phyloP scores from a whole-genome alignment of 2,113 vertebrate genomes.

The Pachycephala philippinensis region DNA sequence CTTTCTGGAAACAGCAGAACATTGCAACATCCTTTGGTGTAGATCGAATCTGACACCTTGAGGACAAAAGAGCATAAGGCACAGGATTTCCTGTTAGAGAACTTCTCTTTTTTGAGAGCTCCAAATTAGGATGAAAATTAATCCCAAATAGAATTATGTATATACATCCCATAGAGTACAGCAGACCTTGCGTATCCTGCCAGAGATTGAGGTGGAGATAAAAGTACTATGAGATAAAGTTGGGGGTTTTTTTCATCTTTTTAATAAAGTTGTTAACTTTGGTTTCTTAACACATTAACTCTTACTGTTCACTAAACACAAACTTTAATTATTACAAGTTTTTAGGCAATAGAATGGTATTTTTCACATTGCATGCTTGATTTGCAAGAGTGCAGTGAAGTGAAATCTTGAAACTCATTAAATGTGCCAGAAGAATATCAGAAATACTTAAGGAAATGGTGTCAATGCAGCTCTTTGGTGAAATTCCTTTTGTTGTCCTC shows the following conservation, averaged over 20 bases:
- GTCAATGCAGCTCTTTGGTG: background rate
- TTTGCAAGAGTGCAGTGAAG: background rate
- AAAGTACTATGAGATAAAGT: background rate
- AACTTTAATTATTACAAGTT: background rate
- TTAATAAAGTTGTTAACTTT: background rate
- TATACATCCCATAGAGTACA: background rate
- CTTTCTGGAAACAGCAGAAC: background rate
- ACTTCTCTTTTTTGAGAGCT: background rate
- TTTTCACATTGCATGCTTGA: background rate
- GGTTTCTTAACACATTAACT: background rate
- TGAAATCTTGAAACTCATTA: background rate
- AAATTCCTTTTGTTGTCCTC: background rate
- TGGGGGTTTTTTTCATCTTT: background rate
- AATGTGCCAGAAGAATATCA: background rate
- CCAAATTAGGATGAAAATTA: background rate
- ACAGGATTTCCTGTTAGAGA: background rate
- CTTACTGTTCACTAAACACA: background rate
- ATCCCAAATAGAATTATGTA: background rate
- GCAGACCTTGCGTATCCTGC: background rate
- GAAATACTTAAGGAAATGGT: background rate
- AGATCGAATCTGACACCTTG: background rate
- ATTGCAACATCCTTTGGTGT: background rate
- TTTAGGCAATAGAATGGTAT: background rate
- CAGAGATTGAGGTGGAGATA: background rate
- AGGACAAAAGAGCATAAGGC: background rate